These are phyloP conservation scores for Physella acuta DNA, from an alignment of 1,140 invertebrate species.

Conservation along the genomic window DNA sequence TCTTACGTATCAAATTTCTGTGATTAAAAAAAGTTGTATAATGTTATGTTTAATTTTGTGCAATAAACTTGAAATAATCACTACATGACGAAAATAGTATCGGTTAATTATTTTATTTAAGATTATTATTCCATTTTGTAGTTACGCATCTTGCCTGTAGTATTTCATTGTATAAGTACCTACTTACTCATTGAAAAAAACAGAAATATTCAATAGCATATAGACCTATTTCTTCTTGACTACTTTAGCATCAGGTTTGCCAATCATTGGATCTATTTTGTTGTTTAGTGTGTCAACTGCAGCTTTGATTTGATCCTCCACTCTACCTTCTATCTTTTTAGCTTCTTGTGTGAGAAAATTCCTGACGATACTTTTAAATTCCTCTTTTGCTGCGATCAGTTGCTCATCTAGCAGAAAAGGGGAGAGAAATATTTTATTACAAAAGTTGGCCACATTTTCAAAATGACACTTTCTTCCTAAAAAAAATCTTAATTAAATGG, in stretches of 20 bases:
- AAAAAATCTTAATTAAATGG: too few species aligned
- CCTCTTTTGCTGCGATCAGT: slow-evolving; percentile 46
- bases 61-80: too few species aligned
- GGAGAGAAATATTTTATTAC: too few species aligned
- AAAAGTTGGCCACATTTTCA: too few species aligned
- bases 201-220: slow-evolving; percentile 37
- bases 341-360: slow-evolving; percentile 51
- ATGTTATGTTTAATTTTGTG: slow-evolving; percentile 22
- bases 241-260: slow-evolving; percentile 35
- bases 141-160: background rate
- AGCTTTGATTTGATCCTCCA: slow-evolving; percentile 53
- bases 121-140: background rate
- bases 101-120: background rate
- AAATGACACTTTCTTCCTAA: too few species aligned
- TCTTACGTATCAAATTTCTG: too few species aligned
- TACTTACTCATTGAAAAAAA: background rate
- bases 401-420: too few species aligned
- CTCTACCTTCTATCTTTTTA: slow-evolving; percentile 49
- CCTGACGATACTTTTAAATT: slow-evolving; percentile 51
- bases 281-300: slow-evolving; percentile 50
- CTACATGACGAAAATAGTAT: background rate
- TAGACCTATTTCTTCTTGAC: slow-evolving; percentile 46
- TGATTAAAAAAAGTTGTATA: too few species aligned
- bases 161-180: background rate
- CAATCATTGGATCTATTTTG: slow-evolving; percentile 45